Evolutionary conservation across 2,888 invertebrate genomes (phyloP), one percentile per base, ranked within the genome.

Genomic region (Drosophila diplacantha): DNA sequence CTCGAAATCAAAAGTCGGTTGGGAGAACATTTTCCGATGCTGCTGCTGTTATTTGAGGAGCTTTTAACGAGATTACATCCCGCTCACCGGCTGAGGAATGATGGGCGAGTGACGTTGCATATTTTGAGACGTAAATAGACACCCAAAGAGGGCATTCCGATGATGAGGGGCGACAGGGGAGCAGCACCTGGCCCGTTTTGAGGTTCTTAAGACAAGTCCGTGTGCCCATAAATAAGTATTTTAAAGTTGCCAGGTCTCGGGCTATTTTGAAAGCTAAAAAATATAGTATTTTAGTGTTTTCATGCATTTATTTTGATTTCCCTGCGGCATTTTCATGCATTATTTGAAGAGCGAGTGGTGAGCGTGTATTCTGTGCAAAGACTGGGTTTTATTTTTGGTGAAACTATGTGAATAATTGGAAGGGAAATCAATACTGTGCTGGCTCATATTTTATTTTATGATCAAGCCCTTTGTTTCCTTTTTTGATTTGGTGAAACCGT

Each of bases 61-160:
- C 77, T 80, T 71, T 78, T 82, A 77, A 80, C 71, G 75, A 76
- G 75, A 81, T 78, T 82, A 80, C 63, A 66, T 67, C 69, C 58
- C 65, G 58, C 65, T 54, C 53, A 55, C 62, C 16, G 20, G 6
- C 53, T 65, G 59, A 63, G 69, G 72, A 80, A 82, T 80, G 81
- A 73, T 67, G 75, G 64, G 52, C 71, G 54, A 77, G 78, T 78
- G 78, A 78, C 78, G 75, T 50, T 62, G 83, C 78, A 81, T 74
- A 82, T 73, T 81, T 78, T 58, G 16, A 53, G 29, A 53, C 32
- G 56, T 41, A 64, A 60, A 49, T 24, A 50, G 51, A 35, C 26
- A 54, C 52, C 35, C 35, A 20, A 35, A 14, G 14, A 51, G 34
- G 26, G 43, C 3, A 14, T 18, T 18, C 16, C 16, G 12, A 43